phyloP scores from a whole-genome alignment of 2,888 invertebrate species.

The Tinea trinotella region DNA sequence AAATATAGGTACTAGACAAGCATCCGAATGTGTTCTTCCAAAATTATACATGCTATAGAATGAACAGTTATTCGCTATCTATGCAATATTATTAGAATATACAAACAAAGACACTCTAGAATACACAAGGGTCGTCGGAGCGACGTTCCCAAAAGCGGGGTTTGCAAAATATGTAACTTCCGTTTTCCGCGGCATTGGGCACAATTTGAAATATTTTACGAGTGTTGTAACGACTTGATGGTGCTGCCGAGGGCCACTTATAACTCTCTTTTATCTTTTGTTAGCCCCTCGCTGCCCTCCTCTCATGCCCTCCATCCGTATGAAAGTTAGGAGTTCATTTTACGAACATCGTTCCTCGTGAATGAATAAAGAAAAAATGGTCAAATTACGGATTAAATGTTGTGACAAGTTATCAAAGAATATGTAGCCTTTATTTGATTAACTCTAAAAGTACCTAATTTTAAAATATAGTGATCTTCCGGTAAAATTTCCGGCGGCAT shows the following conservation, averaged over 20 bases:
- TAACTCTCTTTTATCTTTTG: constrained; percentile 71
- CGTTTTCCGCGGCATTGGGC: constrained; percentile 71
- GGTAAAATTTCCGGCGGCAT: too few species aligned
- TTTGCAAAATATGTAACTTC: constrained; percentile 55
- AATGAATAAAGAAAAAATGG: background rate
- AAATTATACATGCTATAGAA: background rate
- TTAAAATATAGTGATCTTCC: too few species aligned
- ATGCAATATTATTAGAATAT: constrained; percentile 3
- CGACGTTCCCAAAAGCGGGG: constrained; percentile 11
- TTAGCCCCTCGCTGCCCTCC: constrained; percentile 55
- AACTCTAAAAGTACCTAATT: too few species aligned
- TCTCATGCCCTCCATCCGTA: constrained; percentile 50
- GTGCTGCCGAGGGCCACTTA: constrained; percentile 69
- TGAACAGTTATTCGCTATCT: background rate
- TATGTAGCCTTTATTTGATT: too few species aligned
- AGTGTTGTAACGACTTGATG: constrained; percentile 72
- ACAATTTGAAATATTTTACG: constrained; percentile 73
- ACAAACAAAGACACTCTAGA: constrained; percentile 9
- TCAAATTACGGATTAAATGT: background rate
- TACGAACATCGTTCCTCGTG: constrained; percentile 3
- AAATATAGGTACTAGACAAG: background rate
- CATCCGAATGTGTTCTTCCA: background rate
- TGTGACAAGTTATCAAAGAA: background rate
- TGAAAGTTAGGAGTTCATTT: constrained; percentile 34
- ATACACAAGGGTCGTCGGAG: constrained; percentile 1